Conservation (phyloP, 2,113 vertebrate genomes). For the Mobula birostris region DNA sequence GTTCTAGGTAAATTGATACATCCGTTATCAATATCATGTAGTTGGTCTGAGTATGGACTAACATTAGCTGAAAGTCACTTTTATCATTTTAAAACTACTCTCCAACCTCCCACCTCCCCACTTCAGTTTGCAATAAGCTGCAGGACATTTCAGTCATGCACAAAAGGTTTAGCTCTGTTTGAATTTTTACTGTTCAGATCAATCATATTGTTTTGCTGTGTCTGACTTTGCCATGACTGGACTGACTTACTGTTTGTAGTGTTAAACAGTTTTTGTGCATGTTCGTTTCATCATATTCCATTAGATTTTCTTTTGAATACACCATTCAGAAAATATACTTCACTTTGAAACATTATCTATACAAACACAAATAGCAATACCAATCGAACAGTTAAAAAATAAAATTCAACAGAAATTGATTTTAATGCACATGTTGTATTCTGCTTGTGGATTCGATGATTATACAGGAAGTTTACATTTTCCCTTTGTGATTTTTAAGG, state of each 20-base stretch:
- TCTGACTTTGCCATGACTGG: background rate
- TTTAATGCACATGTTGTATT: slow-evolving; percentile 19
- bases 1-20: background rate
- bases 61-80: background rate
- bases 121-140: background rate
- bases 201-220: background rate
- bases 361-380: background rate
- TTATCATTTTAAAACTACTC: background rate
- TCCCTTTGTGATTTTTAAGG: background rate
- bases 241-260: background rate
- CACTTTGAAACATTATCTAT: background rate
- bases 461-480: background rate
- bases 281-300: background rate
- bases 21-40: background rate
- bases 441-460: background rate
- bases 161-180: background rate
- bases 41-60: background rate
- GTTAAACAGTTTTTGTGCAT: background rate
- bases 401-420: background rate
- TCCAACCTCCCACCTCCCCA: background rate
- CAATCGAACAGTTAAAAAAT: background rate
- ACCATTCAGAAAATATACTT: no score
- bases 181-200: background rate
- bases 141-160: background rate
- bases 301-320: background rate